Base-by-base conservation (phyloP, 2,888 invertebrate species). In the Drosophila ochracea region DNA sequence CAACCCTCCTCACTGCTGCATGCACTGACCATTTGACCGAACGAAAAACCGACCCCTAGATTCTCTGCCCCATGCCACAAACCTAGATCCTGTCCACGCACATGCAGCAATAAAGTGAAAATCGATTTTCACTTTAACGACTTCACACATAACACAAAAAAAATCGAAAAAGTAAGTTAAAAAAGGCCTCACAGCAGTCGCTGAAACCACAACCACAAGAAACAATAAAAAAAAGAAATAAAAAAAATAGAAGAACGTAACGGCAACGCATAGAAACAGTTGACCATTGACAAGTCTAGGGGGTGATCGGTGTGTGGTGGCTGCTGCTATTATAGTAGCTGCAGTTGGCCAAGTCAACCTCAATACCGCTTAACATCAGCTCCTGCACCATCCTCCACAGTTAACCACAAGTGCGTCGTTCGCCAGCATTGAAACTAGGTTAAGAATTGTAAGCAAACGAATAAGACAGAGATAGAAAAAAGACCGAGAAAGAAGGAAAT, bases 41-140 rank as follows among this genome's bases (percentile, higher is more conserved):
- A 53, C 58, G 35, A 59, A 68, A 58, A 54, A 39, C 53, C 59
- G 55, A 59, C 57, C 67, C 60, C 60, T 57, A 73, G 76, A 58
- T 31, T 50, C 50, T 21, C 19, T 19, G 11, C 28, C 39, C 53
- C 43, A 39, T 19, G 33, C 39, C 37, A 10, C 68, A 54, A 33
- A 43, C 52, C 57, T 61, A 57, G 65, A 63, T 59, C 21, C 64
- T 55, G 41, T 53, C 65, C 89, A 74, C 76, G 79, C 84, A 85
- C 80, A 74, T 74, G 76, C 68, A 80, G 82, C 84, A 89, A 89
- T 90, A 86, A 83, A 84, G 76, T 86, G 80, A 80, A 86, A 90
- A 90, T 90, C 90, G 90, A 90, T 90, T 90, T 90, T 90, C 89
- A 88, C 81, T 90, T 90, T 91, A 91, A 86, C 84, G 87, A 91